A percentile compares a stretch with the other conserved stretches of the same genome.
Evolutionary conservation across 1,140 invertebrate genomes (phyloP).

Genomic region (Phocides pigmalion): DNA sequence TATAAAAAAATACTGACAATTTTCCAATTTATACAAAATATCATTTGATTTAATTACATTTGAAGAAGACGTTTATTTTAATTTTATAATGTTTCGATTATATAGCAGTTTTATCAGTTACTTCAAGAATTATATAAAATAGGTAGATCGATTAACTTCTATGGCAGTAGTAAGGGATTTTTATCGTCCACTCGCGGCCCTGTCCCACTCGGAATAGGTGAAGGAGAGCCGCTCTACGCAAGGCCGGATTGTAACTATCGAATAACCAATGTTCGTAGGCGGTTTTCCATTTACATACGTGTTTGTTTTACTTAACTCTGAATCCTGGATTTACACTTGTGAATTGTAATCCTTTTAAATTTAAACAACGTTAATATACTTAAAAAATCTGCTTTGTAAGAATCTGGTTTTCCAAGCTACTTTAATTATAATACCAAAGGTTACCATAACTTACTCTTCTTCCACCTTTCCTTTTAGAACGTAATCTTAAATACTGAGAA

Average conservation of each 20-base stretch:
- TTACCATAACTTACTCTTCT: too few species aligned
- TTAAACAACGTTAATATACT: too few species aligned
- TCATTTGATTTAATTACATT: too few species aligned
- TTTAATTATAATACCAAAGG: too few species aligned
- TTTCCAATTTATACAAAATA: too few species aligned
- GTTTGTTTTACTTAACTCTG: background rate
- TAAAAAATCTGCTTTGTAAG: too few species aligned
- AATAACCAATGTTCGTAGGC: background rate
- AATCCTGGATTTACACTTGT: background rate
- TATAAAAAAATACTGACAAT: too few species aligned
- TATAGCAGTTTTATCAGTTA: background rate
- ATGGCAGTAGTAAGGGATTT: conserved; percentile 2
- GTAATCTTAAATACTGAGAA: too few species aligned
- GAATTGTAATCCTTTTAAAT: too few species aligned
- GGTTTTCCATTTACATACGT: background rate
- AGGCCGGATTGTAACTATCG: background rate
- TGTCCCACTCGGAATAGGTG: conserved; percentile 12
- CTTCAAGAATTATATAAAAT: background rate
- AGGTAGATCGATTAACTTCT: background rate
- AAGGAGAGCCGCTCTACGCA: conserved; percentile 9
- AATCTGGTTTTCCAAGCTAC: too few species aligned
- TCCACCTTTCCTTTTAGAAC: too few species aligned
- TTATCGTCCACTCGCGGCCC: conserved; percentile 9
- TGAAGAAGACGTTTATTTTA: too few species aligned
- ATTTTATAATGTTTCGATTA: background rate